Evolutionary conservation across 2,113 vertebrate genomes (phyloP).

Genomic region (Nyctibius bracteatus): DNA sequence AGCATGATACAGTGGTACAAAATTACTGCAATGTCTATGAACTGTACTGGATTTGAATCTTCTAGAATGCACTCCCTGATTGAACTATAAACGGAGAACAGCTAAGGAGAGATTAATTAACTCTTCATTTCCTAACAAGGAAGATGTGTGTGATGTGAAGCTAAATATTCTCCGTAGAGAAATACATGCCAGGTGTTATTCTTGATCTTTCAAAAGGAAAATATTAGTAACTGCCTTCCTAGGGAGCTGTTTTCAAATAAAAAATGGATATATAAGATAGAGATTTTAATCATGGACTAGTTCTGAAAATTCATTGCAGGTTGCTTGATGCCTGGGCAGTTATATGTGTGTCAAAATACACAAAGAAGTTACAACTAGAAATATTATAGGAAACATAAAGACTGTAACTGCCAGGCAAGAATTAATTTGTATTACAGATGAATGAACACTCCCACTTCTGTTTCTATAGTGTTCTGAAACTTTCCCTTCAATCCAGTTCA

Average conservation of each 20-base stretch:
- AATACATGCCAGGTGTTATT: background rate
- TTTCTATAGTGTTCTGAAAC: background rate
- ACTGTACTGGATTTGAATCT: constrained; percentile 2
- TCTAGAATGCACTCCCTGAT: constrained; percentile 15
- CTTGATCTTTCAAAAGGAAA: background rate
- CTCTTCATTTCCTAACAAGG: constrained; percentile 27
- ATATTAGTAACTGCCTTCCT: background rate
- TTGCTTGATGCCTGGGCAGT: background rate
- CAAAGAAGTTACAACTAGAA: background rate
- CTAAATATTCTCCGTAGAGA: background rate
- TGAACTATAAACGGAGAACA: constrained; percentile 31
- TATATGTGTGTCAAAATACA: background rate
- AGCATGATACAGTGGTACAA: background rate
- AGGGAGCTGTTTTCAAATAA: background rate
- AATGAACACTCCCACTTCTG: background rate
- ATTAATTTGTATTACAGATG: background rate
- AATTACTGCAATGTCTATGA: constrained; percentile 12
- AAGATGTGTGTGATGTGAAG: background rate
- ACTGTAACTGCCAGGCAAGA: background rate
- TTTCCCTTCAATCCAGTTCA: background rate
- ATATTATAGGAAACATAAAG: background rate
- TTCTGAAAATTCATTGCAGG: background rate
- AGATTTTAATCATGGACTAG: background rate
- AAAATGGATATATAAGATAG: background rate
- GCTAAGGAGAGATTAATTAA: constrained; percentile 42